A percentile compares a stretch with the other conserved stretches of the same genome.
Evolutionary conservation across 1,140 invertebrate species (phyloP).

Genomic region (Procambarus virginalis): DNA sequence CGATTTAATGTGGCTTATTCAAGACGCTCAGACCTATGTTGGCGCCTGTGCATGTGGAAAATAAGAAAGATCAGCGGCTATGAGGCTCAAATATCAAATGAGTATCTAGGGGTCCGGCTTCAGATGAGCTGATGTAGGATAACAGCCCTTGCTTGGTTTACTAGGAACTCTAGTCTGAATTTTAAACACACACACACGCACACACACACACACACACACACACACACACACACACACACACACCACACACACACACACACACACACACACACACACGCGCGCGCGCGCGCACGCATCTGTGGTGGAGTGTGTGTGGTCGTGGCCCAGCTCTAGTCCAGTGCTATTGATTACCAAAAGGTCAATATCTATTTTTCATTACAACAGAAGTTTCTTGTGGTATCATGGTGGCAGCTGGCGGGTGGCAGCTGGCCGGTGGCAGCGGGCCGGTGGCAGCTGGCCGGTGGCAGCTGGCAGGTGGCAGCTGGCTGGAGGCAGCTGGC

Average conservation of each 20-base stretch:
- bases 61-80: background rate
- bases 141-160: background rate
- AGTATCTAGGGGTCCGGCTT: background rate
- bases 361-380: constrained; percentile 27
- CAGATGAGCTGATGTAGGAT: too few relatives aligned
- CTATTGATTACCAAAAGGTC: constrained; percentile 31
- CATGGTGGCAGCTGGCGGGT: too few relatives aligned
- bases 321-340: background rate
- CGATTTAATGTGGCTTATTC: background rate
- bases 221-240: constrained; percentile 10
- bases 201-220: constrained; percentile 1
- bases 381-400: background rate
- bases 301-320: background rate
- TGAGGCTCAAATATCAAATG: background rate
- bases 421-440: too few relatives aligned
- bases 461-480: too few relatives aligned
- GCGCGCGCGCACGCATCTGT: too few relatives aligned
- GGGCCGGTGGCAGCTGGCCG: too few relatives aligned
- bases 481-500: too few relatives aligned
- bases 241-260: constrained; percentile 18
- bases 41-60: background rate
- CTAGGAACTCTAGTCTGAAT: background rate
- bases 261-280: background rate
- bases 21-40: background rate
- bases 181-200: constrained; percentile 10